Base-by-base conservation (phyloP, 2,888 invertebrate genomes). In the Eristalinus sepulchralis region DNA sequence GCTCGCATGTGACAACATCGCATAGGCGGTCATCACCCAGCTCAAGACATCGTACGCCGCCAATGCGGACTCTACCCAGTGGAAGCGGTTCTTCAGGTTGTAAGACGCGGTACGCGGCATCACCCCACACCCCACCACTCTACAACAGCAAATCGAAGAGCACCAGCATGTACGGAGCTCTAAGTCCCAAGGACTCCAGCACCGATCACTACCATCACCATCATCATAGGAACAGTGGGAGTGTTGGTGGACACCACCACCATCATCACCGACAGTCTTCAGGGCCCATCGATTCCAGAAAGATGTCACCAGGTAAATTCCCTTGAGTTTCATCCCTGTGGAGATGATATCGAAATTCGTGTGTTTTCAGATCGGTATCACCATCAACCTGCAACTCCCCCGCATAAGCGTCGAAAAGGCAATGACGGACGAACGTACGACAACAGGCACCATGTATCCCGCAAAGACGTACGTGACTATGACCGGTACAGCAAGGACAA, bases 101-200 rank as follows among this genome's bases (percentile, higher is more conserved):
- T n/a, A 86, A 86, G 53, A 34, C 62, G 20, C 90, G 92, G 17
- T 91, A 90, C 77, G 89, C 89, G 20, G 90, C 90, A 64, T 92
- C 92, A 39, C 93, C 93, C 20, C 93, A 93, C 33, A 93, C 93
- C 76, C 93, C 93, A n/a, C 93, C 93, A 66, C 89, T 91, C 1
- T 86, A 91, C 31, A 90, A 90, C 87, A 87, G 79, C 68, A 88
- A 88, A 27, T 27, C 66, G 17, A 88, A 88, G 57, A 60, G 39
- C 22, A 68, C 59, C 33, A 72, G 63, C 33, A 72, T 80, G 71
- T 88, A 80, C 24, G 83, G 72, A 0, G 68, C 53, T 20, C 31
- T 70, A 8, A 88, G 84, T 33, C 85, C 88, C 6, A 88, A 88
- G 55, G 88, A 88, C 53, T 84, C 89, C 71, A 79, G 73, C 13